Evolutionary conservation across 2,113 vertebrate species (phyloP).

Genomic region (Strix uralensis): DNA sequence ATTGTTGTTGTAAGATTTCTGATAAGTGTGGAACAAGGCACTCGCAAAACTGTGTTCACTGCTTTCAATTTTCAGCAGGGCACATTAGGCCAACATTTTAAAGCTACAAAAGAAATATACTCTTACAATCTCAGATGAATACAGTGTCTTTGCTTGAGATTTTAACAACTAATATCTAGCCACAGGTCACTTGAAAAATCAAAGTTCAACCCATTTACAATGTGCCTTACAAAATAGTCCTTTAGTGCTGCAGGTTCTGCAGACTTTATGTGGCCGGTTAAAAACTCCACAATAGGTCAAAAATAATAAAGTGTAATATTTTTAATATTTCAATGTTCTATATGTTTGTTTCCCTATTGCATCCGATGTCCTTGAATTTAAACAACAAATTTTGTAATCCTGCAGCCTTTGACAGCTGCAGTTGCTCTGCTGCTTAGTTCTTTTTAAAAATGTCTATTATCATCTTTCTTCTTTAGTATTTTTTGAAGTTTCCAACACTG

Average conservation of each 20-base stretch:
- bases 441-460: background rate
- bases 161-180: background rate
- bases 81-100: background rate
- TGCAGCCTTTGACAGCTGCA: background rate
- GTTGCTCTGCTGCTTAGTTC: background rate
- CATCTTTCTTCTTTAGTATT: background rate
- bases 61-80: background rate
- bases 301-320: background rate
- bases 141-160: background rate
- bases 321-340: background rate
- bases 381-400: background rate
- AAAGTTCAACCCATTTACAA: background rate
- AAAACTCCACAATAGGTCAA: background rate
- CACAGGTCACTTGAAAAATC: background rate
- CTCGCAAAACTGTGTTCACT: background rate
- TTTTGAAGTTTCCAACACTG: background rate
- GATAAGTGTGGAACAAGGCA: background rate
- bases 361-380: background rate
- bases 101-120: background rate
- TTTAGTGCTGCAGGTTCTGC: background rate
- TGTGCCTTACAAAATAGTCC: background rate
- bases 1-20: background rate
- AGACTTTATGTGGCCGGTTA: background rate
- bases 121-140: background rate
- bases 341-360: background rate